Evolutionary conservation across 1,140 invertebrate species (phyloP).

Genomic region (Aphidius ervi): DNA sequence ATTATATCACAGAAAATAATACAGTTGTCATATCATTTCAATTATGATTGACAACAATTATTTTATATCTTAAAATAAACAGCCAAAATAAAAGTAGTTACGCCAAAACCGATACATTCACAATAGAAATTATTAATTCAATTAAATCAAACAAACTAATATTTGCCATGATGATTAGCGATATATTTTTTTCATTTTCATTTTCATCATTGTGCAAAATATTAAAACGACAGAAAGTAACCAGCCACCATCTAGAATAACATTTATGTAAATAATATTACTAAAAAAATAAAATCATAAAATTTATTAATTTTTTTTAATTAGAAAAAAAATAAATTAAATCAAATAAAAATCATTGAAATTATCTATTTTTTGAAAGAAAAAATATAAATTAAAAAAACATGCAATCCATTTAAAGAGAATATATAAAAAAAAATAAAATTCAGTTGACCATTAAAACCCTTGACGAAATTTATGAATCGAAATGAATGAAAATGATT

Average conservation of each 20-base stretch:
- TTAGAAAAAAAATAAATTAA: neutral
- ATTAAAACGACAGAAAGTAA: constrained; percentile 30
- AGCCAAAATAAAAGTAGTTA: constrained; percentile 30
- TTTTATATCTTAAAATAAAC: constrained; percentile 36
- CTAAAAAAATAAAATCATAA: neutral
- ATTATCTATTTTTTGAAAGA: neutral
- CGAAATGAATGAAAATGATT: no score
- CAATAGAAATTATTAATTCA: constrained; percentile 27
- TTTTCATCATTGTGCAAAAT: constrained; percentile 28
- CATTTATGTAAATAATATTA: neutral
- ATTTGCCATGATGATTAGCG: constrained; percentile 4
- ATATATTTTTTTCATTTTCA: constrained; percentile 16
- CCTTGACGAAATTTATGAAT: no score
- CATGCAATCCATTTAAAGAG: constrained; percentile 36
- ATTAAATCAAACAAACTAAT: constrained; percentile 25
- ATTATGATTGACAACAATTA: constrained; percentile 31
- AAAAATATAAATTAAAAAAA: constrained; percentile 32
- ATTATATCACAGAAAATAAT: constrained; percentile 16
- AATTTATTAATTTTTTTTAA: neutral
- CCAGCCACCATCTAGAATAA: constrained; percentile 40
- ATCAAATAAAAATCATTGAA: neutral
- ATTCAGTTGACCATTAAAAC: no score
- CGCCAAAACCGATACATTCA: constrained; percentile 30
- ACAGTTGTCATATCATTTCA: constrained; percentile 33
- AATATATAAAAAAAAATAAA: constrained; percentile 37